Evolutionary conservation across 2,797 vertebrate genomes (phyloP).

Genomic region (Acanthurus leucopareius): DNA sequence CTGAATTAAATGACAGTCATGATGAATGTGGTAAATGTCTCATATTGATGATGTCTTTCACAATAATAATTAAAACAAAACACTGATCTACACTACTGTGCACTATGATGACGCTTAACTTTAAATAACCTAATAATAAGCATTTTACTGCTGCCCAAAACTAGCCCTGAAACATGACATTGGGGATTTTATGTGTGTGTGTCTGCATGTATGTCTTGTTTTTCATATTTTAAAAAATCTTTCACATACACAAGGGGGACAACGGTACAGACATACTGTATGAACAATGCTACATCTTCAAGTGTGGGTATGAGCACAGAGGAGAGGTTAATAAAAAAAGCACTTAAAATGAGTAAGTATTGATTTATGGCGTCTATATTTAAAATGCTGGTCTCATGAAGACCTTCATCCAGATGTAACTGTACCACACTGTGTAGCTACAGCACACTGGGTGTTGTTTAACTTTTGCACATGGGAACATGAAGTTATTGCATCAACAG

Average conservation of each 20-base stretch:
- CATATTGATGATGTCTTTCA: constrained; percentile 1
- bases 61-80: constrained; percentile 28
- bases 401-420: too few species aligned
- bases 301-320: too few species aligned
- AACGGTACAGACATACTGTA: neutral
- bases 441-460: neutral
- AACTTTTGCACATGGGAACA: too few species aligned
- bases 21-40: constrained; percentile 40
- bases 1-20: constrained; percentile 37
- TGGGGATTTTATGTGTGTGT: neutral
- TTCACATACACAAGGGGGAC: neutral
- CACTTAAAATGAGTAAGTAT: too few species aligned
- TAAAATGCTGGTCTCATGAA: too few species aligned
- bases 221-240: neutral
- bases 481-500: too few species aligned
- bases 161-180: neutral
- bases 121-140: constrained; percentile 26
- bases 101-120: constrained; percentile 4
- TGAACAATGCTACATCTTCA: too few species aligned
- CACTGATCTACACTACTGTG: neutral
- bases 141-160: neutral
- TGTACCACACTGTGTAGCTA: too few species aligned
- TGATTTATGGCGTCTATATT: too few species aligned
- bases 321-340: too few species aligned
- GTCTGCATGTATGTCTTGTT: neutral